Evolutionary conservation across 2,797 vertebrate species (phyloP).

Genomic region (Lagocephalus sceleratus): DNA sequence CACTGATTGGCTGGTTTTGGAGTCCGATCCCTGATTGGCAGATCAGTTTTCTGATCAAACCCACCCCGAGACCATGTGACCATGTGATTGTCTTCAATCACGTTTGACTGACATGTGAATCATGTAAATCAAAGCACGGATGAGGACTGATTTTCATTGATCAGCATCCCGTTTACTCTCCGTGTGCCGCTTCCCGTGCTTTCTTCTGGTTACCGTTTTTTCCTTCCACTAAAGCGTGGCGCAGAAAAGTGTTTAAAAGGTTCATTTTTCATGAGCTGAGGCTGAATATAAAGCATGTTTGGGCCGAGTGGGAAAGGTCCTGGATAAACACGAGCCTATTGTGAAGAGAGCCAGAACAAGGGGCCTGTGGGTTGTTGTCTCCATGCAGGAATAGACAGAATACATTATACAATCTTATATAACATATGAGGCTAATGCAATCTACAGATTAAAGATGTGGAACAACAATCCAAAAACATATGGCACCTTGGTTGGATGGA

Average conservation of each 20-base stretch:
- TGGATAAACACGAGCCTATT: slow-evolving; percentile 1
- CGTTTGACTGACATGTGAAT: no score
- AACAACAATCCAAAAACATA: slow-evolving; percentile 32
- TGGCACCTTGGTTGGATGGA: slow-evolving; percentile 29
- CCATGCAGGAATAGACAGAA: slow-evolving; percentile 3
- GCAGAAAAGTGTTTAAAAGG: not conserved
- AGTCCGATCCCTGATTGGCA: no score
- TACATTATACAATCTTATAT: slow-evolving; percentile 8
- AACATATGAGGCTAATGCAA: slow-evolving; percentile 12
- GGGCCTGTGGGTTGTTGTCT: not conserved
- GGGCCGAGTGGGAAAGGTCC: not conserved
- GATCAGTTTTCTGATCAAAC: no score
- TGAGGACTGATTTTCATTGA: no score
- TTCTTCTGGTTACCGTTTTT: not conserved
- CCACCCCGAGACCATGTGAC: no score
- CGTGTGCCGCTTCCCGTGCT: not conserved
- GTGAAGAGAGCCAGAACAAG: not conserved
- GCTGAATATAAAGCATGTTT: not conserved
- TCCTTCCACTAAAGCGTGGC: not conserved
- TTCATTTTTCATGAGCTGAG: not conserved
- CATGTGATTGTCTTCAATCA: no score
- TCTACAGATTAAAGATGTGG: slow-evolving; percentile 49
- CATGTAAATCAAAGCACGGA: no score
- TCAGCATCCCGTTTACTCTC: not conserved
- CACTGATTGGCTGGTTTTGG: no score